Percentiles rank a stretch among this genome's conserved stretches.
phyloP scores from a whole-genome alignment of 2,113 vertebrate genomes.

The Casuarius casuarius region DNA sequence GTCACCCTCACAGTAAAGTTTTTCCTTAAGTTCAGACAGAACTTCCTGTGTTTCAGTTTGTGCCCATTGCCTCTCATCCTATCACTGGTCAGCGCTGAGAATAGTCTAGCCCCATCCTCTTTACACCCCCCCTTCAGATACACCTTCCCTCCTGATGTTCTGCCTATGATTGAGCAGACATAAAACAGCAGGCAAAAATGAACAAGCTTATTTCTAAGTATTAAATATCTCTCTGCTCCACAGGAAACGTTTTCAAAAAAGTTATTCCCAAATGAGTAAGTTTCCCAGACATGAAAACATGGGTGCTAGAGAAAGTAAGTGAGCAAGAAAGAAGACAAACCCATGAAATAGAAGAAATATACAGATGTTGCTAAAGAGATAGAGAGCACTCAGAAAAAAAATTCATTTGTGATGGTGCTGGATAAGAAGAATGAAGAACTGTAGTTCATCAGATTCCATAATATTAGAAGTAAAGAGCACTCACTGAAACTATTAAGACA shows the following conservation, averaged over 20 bases:
- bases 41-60: too few relatives aligned
- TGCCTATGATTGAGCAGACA: background rate
- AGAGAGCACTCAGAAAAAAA: background rate
- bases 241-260: background rate
- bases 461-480: background rate
- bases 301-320: background rate
- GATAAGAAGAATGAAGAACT: background rate
- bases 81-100: too few relatives aligned
- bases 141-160: background rate
- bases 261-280: background rate
- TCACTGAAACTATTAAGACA: background rate
- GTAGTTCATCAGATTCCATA: background rate
- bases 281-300: background rate
- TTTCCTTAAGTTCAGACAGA: too few relatives aligned
- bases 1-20: too few relatives aligned
- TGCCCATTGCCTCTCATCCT: too few relatives aligned
- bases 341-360: background rate
- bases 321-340: background rate
- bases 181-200: background rate
- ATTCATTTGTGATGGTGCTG: background rate
- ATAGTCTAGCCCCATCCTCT: too few relatives aligned
- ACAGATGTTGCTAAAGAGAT: background rate
- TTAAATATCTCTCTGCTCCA: background rate
- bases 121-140: too few relatives aligned
- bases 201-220: background rate